Percentiles rank a stretch among this genome's conserved stretches.
Evolutionary conservation across 2,797 vertebrate species (phyloP).

Genomic region (Micrastur ruficollis): DNA sequence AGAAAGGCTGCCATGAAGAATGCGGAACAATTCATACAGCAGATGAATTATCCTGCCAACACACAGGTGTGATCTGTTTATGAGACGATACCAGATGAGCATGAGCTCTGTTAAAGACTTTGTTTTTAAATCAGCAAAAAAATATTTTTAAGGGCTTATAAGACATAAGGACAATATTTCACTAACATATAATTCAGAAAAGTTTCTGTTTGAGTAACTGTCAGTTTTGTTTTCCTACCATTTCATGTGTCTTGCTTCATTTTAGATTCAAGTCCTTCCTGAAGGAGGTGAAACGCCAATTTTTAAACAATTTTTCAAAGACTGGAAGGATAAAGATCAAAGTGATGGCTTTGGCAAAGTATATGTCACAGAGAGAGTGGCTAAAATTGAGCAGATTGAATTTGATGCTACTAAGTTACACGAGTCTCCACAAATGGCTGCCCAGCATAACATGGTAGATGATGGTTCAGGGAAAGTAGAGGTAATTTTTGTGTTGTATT

Average conservation of each 20-base stretch:
- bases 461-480: conserved; percentile 85
- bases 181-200: background rate
- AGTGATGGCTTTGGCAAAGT: conserved; percentile 88
- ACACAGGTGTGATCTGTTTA: conserved; percentile 78
- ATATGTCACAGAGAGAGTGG: conserved; percentile 85
- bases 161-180: background rate
- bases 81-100: background rate
- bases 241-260: background rate
- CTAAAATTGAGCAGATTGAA: conserved; percentile 82
- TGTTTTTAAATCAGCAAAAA: background rate
- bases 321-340: conserved; percentile 87
- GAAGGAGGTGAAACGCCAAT: conserved; percentile 90
- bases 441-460: conserved; percentile 91
- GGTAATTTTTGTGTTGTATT: conserved; percentile 67
- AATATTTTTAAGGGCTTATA: background rate
- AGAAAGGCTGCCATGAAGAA: conserved; percentile 91
- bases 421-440: conserved; percentile 85
- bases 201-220: background rate
- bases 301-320: conserved; percentile 90
- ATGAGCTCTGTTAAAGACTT: background rate
- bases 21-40: conserved; percentile 85
- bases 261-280: conserved; percentile 90
- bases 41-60: conserved; percentile 87
- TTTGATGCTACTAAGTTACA: conserved; percentile 90
- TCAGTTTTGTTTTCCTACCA: background rate